Base-by-base conservation (phyloP, 37 sponge, comb jelly and placozoan genomes). In the Agelas oroides region DNA sequence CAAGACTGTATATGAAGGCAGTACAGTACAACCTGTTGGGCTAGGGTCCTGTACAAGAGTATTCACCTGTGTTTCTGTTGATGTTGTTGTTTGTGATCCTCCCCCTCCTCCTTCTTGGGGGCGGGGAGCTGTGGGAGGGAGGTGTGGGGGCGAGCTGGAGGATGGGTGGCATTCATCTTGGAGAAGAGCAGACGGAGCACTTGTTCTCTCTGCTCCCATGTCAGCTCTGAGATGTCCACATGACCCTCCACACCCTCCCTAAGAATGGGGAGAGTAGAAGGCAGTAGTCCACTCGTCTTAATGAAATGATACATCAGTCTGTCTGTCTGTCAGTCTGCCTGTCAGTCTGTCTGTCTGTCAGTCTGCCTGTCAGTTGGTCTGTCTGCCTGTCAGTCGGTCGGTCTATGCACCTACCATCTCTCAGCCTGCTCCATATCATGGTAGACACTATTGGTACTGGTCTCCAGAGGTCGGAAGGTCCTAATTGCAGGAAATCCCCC, bases 191-290 rank as follows among this genome's bases (percentile, higher is more conserved):
- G 73, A 5, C 77, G 65, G 21, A 92, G 81, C 16, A 96, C 94
- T 66, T 94, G 93, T 78, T 98, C 96, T 32, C 89, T 91, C 77
- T 98, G 99, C 69, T 98, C 96, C 99, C 99, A 98, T 5, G 95
- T 96, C 71, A 98, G 65, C 25, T 96, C 99, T 23, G 90, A 68
- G 23, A 98, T 77, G 61, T 95, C 94, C 39, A 86, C 87, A 57
- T 39, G 25, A 0, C 65, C 76, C 31, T 39, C 24, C 23, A 59
- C 55, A 18, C 73, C 79, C 24, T 86, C 77, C 87, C 86, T 90
- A 56, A 36, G 65, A n/a, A n/a, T n/a, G 28, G 52, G 23, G 41
- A 36, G 25, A 71, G 39, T 19, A 20, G 40, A 81, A 23, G 34
- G 21, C 18, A n/a, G n/a, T n/a, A n/a, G n/a, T 46, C 6, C 8